These are phyloP conservation scores for Pseudochromis fuscus DNA, from an alignment of 2,797 vertebrate genomes.

Conservation along the genomic window DNA sequence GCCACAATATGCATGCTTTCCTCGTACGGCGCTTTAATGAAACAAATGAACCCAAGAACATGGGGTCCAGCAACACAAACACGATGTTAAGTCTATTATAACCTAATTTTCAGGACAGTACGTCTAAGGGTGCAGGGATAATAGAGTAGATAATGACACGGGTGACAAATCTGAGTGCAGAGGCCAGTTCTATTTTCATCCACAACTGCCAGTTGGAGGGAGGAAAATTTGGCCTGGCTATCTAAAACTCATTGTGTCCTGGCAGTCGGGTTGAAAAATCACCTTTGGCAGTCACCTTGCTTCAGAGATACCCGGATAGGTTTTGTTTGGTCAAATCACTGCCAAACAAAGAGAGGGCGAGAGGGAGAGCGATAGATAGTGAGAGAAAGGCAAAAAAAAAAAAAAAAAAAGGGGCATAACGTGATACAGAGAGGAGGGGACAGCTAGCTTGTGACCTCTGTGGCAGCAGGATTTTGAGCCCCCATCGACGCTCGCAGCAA, in stretches of 20 bases:
- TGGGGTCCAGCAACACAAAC: conserved; percentile 46
- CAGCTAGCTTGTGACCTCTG: conserved; percentile 45
- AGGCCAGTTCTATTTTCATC: conserved; percentile 65
- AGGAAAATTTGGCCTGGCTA: conserved; percentile 52
- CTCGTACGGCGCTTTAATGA: conserved; percentile 34
- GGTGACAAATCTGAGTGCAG: conserved; percentile 64
- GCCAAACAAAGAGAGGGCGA: conserved; percentile 65
- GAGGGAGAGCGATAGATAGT: conserved; percentile 9
- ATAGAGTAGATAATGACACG: conserved; percentile 62
- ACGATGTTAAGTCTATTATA: conserved; percentile 50
- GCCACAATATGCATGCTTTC: conserved; percentile 18
- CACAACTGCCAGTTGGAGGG: conserved; percentile 55
- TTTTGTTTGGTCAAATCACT: conserved; percentile 73
- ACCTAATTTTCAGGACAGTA: conserved; percentile 48
- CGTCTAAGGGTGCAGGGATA: conserved; percentile 42
- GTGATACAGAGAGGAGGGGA: conserved; percentile 26
- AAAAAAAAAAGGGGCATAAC: conserved; percentile 2
- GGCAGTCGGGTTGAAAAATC: conserved; percentile 69
- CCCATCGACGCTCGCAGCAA: conserved; percentile 45
- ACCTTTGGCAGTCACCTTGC: conserved; percentile 79
- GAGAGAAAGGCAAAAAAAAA: conserved; percentile 13
- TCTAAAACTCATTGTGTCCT: conserved; percentile 66
- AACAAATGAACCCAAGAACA: conserved; percentile 38
- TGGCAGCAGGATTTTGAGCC: conserved; percentile 45
- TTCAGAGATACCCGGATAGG: conserved; percentile 60